Conservation (phyloP, 1,140 invertebrate genomes). For the Drosophila parabipectinata region DNA sequence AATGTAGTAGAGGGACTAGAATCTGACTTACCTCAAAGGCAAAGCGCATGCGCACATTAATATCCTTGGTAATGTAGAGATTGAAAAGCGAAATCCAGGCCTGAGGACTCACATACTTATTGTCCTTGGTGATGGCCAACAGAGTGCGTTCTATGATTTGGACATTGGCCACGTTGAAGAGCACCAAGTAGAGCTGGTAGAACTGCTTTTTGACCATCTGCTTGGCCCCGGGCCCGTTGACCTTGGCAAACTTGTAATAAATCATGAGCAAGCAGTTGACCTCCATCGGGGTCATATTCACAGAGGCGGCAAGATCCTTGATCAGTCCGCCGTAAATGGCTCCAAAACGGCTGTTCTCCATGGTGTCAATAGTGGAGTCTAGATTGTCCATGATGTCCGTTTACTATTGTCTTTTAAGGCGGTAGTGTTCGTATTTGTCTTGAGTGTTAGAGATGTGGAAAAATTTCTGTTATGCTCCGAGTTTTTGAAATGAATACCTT, state of each 20-base stretch:
- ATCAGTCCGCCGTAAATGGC: conserved; percentile 35
- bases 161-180: conserved; percentile 42
- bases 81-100: conserved; percentile 37
- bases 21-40: conserved; percentile 30
- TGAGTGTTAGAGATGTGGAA: not conserved
- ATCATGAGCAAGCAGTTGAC: conserved; percentile 41
- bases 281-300: conserved; percentile 32
- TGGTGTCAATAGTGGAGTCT: conserved; percentile 35
- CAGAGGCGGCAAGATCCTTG: conserved; percentile 13
- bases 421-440: not conserved
- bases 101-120: conserved; percentile 19
- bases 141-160: conserved; percentile 41
- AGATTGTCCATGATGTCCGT: conserved; percentile 37
- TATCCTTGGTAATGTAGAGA: conserved; percentile 36
- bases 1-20: not conserved
- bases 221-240: conserved; percentile 30
- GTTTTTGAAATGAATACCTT: not conserved
- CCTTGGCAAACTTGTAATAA: conserved; percentile 52
- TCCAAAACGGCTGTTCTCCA: conserved; percentile 45
- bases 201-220: conserved; percentile 47
- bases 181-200: conserved; percentile 33
- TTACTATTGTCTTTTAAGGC: not conserved
- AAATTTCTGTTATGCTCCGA: not conserved
- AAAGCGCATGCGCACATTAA: conserved; percentile 42
- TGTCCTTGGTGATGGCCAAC: conserved; percentile 30